Evolutionary conservation across 1,140 invertebrate genomes (phyloP), one percentile per base, ranked within the genome.

Genomic region (Halyomorpha halys): DNA sequence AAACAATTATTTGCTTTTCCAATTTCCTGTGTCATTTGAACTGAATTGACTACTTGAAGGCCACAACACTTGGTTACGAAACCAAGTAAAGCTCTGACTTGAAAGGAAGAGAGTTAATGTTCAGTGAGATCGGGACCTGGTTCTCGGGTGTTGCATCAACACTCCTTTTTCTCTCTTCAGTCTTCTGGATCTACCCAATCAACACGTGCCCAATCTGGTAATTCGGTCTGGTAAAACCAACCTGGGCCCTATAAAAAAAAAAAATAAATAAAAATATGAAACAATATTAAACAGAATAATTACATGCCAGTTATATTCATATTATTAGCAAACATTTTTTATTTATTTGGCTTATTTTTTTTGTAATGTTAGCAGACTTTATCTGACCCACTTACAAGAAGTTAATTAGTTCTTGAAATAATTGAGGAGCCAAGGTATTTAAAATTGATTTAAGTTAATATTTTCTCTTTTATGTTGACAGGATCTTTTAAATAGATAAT

Each of bases 201-300:
- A 23, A 86, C 81, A 68, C 79, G 80, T 15, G 91, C 91, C 92
- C 92, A 94, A 34, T 85, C 84, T 1, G 92, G 92, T 63, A 94
- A 76, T 69, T 89, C 85, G 0, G 91, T 94, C 75, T 91, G 84
- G 74, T 90, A 94, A 71, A 87, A 86, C 91, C 91, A 95, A 23
- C 86, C 90, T 44, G 89, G 86, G 51, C 90, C 91, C 85, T 90
- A 73, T 13, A 70, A 71, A 69, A 15, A 59, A 75, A 74, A 64
- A 60, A 45, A 59, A 51, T 62, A 3, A 13, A n/a, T 47, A 47
- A 47, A 47, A 47, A 47, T 47, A 15, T 47, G 13, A 4, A 47
- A 47, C 27, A 39, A 39, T 30, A 8, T 30, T 30, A 39, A 39
- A 39, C 34, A 39, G 27, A 30, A 4, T 39, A 39, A 39, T 11